Percentiles rank a stretch among this genome's conserved stretches.
Conservation (phyloP, 1,140 invertebrate genomes). For the Ladona fulva region DNA sequence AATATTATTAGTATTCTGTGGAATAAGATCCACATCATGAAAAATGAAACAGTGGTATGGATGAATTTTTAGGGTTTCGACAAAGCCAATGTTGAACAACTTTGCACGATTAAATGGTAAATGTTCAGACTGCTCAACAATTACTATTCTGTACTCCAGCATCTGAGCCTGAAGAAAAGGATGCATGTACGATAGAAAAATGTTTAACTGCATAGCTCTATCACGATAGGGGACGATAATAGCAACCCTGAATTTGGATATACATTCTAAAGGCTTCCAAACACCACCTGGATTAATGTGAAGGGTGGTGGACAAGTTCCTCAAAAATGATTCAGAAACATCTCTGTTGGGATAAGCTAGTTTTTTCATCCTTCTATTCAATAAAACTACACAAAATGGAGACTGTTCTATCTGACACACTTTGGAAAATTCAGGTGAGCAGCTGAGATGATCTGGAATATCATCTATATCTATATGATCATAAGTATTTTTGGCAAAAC, state of each 20-base stretch:
- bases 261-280: slow-evolving; percentile 63
- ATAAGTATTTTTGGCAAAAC: slow-evolving; percentile 38
- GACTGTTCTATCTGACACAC: neutral
- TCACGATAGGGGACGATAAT: slow-evolving; percentile 82
- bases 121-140: slow-evolving; percentile 75
- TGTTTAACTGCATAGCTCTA: slow-evolving; percentile 63
- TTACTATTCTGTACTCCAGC: slow-evolving; percentile 78
- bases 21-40: slow-evolving; percentile 91
- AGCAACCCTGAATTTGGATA: slow-evolving; percentile 66
- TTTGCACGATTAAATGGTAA: slow-evolving; percentile 86
- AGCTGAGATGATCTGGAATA: slow-evolving; percentile 36
- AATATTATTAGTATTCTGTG: slow-evolving; percentile 78
- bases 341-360: slow-evolving; percentile 16
- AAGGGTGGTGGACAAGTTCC: neutral
- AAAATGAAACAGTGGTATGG: slow-evolving; percentile 84
- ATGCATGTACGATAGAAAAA: slow-evolving; percentile 83
- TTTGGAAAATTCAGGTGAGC: slow-evolving; percentile 22
- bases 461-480: slow-evolving; percentile 34
- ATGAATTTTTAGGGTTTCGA: slow-evolving; percentile 56
- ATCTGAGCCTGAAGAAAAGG: slow-evolving; percentile 78
- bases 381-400: neutral
- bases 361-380: slow-evolving; percentile 12
- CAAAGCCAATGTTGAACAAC: slow-evolving; percentile 85
- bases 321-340: slow-evolving; percentile 18
- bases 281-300: slow-evolving; percentile 47